phyloP scores from a whole-genome alignment of 2,797 vertebrate species.

The Chanos chanos region DNA sequence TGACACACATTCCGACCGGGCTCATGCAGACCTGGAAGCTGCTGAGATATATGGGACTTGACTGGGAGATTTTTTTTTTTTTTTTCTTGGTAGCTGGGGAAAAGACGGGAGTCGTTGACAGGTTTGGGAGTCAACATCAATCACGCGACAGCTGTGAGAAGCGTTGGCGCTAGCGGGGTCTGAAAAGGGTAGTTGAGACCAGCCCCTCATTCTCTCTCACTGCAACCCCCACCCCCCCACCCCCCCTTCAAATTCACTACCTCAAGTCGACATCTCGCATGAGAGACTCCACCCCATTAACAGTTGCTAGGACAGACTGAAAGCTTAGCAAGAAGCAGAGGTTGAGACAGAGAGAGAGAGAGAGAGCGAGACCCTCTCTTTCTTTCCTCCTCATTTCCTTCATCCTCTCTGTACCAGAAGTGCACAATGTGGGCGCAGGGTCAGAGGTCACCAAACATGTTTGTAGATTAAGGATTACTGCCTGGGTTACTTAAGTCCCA shows the following conservation, averaged over 20 bases:
- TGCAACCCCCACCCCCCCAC: too few relatives aligned
- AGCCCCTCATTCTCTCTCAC: too few relatives aligned
- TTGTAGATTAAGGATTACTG: conserved; percentile 71
- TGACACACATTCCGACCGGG: not conserved
- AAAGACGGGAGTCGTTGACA: conserved; percentile 26
- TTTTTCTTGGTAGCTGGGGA: not conserved
- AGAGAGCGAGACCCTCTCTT: conserved; percentile 15
- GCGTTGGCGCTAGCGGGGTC: not conserved
- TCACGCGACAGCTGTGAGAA: conserved; percentile 33
- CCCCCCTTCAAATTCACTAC: too few relatives aligned
- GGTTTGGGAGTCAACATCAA: conserved; percentile 33
- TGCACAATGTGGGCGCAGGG: conserved; percentile 56
- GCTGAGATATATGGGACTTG: conserved; percentile 18
- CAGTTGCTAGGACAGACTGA: too few relatives aligned
- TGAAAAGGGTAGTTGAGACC: conserved; percentile 13
- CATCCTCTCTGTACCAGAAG: conserved; percentile 1
- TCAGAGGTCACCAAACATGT: conserved; percentile 65
- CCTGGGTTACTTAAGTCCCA: conserved; percentile 66
- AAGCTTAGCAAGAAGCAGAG: not conserved
- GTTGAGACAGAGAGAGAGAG: not conserved
- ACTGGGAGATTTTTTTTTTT: conserved; percentile 11
- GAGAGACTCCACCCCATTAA: too few relatives aligned
- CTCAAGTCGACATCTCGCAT: too few relatives aligned
- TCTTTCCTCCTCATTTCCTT: conserved; percentile 15
- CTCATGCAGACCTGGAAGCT: conserved; percentile 14